Evolutionary conservation across 2,113 vertebrate species (phyloP), one percentile per base, ranked within the genome.

Genomic region (Dromaius novaehollandiae): DNA sequence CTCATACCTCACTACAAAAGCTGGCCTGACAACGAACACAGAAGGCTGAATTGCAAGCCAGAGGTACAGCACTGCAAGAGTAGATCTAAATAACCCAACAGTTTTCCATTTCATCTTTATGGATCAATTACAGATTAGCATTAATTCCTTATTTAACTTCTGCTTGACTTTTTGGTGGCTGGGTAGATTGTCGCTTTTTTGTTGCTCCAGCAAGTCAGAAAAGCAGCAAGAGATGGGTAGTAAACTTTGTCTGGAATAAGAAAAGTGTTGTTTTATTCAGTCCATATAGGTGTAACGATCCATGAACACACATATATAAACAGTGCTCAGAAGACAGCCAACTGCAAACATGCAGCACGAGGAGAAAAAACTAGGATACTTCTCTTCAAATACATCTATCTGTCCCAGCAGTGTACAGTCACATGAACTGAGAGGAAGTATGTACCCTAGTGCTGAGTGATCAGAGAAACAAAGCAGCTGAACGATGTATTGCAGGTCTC

Each of bases 211-310:
- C 36, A 38, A 56, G 58, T 61, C n/a, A 36, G 55, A 86, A 81
- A 73, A 77, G 9, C 50, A 66, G 53, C 32, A 61, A 80, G 63
- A 65, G 56, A 81, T 48, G 46, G 64, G 32, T 38, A 85, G 32
- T 82, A 66, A 61, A 66, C 32, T 70, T 53, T 82, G 26, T 20
- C 65, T 91, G 73, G 42, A 75, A 22, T 90, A 96, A 88, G 19
- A n/a, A 73, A 63, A 75, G 44, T 20, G 73, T 11, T 16, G 20
- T 75, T 60, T 60, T 82, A 34, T 19, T 79, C 36, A 51, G 6
- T 84, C 25, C 22, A 7, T 51, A 51, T 13, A 18, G 63, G 56
- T 69, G 61, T 53, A 74, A 58, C 1, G 20, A 77, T 42, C 68
- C 46, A 10, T 30, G n/a, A 81, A 63, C 66, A 48, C n/a, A 60